Base-by-base conservation (phyloP, 2,888 invertebrate genomes). In the Monopis laevigella region DNA sequence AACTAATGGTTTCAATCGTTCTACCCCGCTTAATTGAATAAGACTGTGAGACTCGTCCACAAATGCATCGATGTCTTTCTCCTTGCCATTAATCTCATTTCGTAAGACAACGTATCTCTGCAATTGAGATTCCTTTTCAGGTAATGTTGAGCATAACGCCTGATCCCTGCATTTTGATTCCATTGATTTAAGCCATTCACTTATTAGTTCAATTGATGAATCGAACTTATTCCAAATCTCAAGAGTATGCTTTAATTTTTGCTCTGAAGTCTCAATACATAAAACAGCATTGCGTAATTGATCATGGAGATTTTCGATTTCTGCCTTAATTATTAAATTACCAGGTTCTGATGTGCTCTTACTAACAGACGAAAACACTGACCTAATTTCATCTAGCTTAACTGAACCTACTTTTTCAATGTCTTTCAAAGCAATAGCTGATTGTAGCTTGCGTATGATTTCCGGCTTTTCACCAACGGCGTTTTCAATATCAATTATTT, bases 191-290 rank as follows among this genome's bases (percentile, higher is more conserved):
- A 96, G 88, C 96, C 96, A 96, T 51, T 88, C 88, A 8, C 90
- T 90, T 21, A 94, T 86, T 16, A 84, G 83, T 48, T 95, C 93
- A 30, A 94, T 82, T 19, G 88, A 87, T 32, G 85, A 83, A 59
- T 97, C 96, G 65, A 96, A 97, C 45, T 88, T 88, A 50, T 88
- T 85, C 97, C 97, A 97, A 59, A 91, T 90, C 39, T 86, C 84
- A 1, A 93, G 68, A 0, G 90, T 86, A 45, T 86, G 84, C 47
- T 88, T 87, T 44, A 94, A 86, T 56, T 90, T 92, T 17, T 85
- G 85, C 56, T 89, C 87, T 5, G 88, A 86, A 18, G 84, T 82
- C 53, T 85, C 85, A 44, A 91, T 86, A 50, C 87, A 85, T 40
- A 82, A 74, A 32, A 89, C 78, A 56, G 90, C 86, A 51, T 87